These are phyloP conservation scores for Drosophila bocki DNA, from an alignment of 1,140 invertebrate genomes.

Conservation along the genomic window DNA sequence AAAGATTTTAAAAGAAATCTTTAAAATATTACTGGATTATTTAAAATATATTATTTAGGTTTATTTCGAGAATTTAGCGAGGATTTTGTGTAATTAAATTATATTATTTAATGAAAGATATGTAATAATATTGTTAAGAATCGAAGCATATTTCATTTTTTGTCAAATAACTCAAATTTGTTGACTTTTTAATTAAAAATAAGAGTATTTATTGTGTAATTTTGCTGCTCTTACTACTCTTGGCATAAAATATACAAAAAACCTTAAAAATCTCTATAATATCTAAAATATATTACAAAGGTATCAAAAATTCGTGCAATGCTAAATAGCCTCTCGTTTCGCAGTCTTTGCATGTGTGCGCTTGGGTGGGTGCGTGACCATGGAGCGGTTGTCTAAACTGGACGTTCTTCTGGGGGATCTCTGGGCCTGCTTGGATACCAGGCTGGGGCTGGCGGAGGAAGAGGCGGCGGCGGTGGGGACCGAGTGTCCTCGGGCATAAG, in stretches of 20 bases:
- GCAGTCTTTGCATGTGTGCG: slow-evolving; percentile 32
- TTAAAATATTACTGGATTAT: background rate
- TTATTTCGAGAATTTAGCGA: background rate
- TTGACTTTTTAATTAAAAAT: too few species aligned
- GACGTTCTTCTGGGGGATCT: slow-evolving; percentile 31
- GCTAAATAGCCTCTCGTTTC: slow-evolving; percentile 10
- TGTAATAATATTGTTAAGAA: too few species aligned
- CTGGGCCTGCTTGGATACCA: background rate
- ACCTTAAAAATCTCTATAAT: background rate
- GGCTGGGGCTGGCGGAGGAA: background rate
- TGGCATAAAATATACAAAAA: background rate
- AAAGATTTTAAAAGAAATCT: too few species aligned
- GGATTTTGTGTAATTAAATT: background rate
- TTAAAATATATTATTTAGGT: background rate
- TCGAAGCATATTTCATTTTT: too few species aligned
- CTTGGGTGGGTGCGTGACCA: slow-evolving; percentile 76
- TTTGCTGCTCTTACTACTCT: too few species aligned
- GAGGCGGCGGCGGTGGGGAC: background rate
- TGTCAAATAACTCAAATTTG: too few species aligned
- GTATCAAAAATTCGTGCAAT: slow-evolving; percentile 9
- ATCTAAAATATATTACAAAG: background rate
- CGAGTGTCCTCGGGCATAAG: slow-evolving; percentile 56
- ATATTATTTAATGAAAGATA: background rate
- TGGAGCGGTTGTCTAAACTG: slow-evolving; percentile 41
- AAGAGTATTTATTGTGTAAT: too few species aligned